phyloP scores from a whole-genome alignment of 2,113 vertebrate species.

The Bubo scandiacus region DNA sequence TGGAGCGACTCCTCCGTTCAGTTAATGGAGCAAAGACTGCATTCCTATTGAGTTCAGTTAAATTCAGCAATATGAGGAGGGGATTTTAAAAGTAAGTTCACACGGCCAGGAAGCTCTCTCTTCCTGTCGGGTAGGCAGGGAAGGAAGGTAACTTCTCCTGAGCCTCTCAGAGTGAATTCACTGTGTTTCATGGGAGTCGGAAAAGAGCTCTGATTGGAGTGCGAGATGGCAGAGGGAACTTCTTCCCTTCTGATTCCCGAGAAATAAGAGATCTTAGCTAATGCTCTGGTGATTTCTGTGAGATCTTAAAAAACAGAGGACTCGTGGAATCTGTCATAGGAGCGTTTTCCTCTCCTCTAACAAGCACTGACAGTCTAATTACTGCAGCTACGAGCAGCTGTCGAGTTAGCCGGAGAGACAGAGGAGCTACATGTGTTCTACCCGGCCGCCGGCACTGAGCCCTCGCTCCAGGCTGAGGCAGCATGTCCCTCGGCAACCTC shows the following conservation, averaged over 20 bases:
- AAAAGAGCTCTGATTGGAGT: constrained; percentile 19
- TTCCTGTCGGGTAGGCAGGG: not conserved
- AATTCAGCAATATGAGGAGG: not conserved
- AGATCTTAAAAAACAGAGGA: constrained; percentile 70
- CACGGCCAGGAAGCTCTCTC: not conserved
- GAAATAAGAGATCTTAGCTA: constrained; percentile 71
- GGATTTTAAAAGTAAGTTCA: not conserved
- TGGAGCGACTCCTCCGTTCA: not conserved
- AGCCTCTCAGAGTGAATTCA: not conserved
- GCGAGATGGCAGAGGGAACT: not conserved
- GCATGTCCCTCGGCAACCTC: not conserved
- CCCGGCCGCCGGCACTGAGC: not conserved
- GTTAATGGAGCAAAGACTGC: constrained; percentile 12
- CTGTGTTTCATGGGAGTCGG: not conserved
- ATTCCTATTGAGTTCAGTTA: not conserved
- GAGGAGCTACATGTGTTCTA: constrained; percentile 75
- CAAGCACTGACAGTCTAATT: constrained; percentile 99
- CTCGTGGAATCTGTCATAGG: constrained; percentile 88
- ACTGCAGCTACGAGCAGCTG: constrained; percentile 93
- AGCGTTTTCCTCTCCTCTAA: constrained; percentile 87
- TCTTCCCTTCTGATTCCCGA: constrained; percentile 20
- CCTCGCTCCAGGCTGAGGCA: not conserved
- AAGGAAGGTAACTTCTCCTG: not conserved
- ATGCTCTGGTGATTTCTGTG: constrained; percentile 71
- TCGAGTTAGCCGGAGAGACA: constrained; percentile 82